Percentiles rank a stretch among this genome's conserved stretches.
phyloP scores from a whole-genome alignment of 1,140 invertebrate genomes.

The Saccostrea cuccullata region DNA sequence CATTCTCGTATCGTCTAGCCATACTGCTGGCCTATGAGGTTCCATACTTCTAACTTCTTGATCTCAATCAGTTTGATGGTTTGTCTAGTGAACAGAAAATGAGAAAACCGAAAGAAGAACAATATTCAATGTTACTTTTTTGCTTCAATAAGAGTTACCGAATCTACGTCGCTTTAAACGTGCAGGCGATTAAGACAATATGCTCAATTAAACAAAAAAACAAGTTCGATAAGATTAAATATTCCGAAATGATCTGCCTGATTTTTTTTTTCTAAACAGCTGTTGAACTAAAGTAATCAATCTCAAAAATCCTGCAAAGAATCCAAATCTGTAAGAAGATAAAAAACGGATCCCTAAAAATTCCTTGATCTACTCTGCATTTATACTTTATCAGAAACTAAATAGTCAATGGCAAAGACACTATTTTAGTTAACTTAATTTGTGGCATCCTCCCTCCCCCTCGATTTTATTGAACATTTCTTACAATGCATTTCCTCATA shows the following conservation, averaged over 20 bases:
- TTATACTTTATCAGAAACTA: too few species aligned
- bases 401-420: too few species aligned
- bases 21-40: conserved; percentile 54
- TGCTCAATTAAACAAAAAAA: background rate
- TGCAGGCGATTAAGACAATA: background rate
- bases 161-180: background rate
- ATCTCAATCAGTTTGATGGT: background rate
- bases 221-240: background rate
- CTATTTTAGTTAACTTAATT: too few species aligned
- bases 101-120: background rate
- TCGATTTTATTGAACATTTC: too few species aligned
- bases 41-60: background rate
- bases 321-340: too few species aligned
- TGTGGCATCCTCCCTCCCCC: too few species aligned
- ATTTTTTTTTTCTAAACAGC: too few species aligned
- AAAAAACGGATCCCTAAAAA: too few species aligned
- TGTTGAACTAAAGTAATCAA: too few species aligned
- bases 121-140: background rate
- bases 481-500: too few species aligned
- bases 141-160: background rate
- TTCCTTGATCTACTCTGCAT: too few species aligned
- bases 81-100: background rate
- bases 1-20: conserved; percentile 71
- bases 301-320: too few species aligned
- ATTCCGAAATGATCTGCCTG: background rate